Conservation (phyloP, 92 coral and sea anemone species). For the Pocillopora grandis region DNA sequence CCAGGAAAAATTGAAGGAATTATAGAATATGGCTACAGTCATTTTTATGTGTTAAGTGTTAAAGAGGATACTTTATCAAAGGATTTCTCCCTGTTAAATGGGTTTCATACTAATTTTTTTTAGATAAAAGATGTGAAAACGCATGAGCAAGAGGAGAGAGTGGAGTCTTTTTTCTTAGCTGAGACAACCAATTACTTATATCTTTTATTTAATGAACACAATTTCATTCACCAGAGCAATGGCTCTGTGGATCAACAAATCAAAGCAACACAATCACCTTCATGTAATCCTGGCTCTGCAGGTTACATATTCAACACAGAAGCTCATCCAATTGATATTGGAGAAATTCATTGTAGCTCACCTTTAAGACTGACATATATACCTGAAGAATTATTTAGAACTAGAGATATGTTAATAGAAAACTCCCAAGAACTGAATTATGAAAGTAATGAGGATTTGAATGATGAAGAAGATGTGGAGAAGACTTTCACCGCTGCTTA, state of each 20-base stretch:
- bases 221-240: conserved; percentile 87
- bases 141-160: conserved; percentile 91
- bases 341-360: conserved; percentile 89
- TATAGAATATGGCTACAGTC: too few relatives aligned
- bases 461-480: conserved; percentile 3
- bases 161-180: conserved; percentile 98
- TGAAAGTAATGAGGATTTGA: neutral
- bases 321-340: conserved; percentile 98
- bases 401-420: conserved; percentile 9
- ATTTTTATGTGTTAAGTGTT: too few relatives aligned
- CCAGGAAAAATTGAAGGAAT: too few relatives aligned
- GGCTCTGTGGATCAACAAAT: conserved; percentile 70
- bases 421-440: neutral
- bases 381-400: conserved; percentile 49
- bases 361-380: conserved; percentile 56
- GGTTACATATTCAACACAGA: conserved; percentile 95
- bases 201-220: conserved; percentile 86
- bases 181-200: conserved; percentile 96
- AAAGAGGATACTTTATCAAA: too few relatives aligned
- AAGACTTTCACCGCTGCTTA: conserved; percentile 58
- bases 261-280: conserved; percentile 41
- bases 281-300: conserved; percentile 72
- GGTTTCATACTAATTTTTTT: conserved; percentile 5
- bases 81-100: too few relatives aligned
- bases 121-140: conserved; percentile 93